A percentile compares a stretch with the other conserved stretches of the same genome.
phyloP scores from a whole-genome alignment of 1,140 invertebrate genomes.

The Drosophila eugracilis region DNA sequence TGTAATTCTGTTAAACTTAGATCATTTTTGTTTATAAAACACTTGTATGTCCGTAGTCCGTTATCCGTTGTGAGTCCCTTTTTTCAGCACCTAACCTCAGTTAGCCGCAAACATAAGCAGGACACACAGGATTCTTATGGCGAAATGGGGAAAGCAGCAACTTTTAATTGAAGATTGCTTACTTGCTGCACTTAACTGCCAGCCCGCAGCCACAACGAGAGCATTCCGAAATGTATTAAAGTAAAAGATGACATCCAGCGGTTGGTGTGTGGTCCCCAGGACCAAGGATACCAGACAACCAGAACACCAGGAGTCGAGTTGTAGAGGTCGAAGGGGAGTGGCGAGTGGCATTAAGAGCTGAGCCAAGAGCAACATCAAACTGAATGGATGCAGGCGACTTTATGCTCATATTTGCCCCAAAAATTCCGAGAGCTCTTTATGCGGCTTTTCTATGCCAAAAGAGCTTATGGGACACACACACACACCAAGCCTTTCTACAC shows the following conservation, averaged over 20 bases:
- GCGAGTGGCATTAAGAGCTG: conserved; percentile 47
- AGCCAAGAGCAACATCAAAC: conserved; percentile 53
- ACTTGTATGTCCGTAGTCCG: conserved; percentile 39
- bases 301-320: too few species aligned
- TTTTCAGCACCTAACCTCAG: conserved; percentile 19
- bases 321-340: background rate
- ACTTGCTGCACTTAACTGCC: conserved; percentile 46
- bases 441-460: conserved; percentile 55
- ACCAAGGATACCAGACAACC: conserved; percentile 1
- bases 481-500: conserved; percentile 28
- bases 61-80: background rate
- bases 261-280: conserved; percentile 31
- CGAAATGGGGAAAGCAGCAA: conserved; percentile 36
- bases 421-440: conserved; percentile 69
- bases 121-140: conserved; percentile 14
- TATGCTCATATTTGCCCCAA: conserved; percentile 66
- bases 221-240: conserved; percentile 62
- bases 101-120: conserved; percentile 24
- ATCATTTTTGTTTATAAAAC: conserved; percentile 76
- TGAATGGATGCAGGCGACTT: conserved; percentile 70
- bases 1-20: conserved; percentile 64
- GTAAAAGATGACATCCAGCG: conserved; percentile 64
- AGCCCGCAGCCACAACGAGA: conserved; percentile 35
- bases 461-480: conserved; percentile 51
- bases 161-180: conserved; percentile 81